Evolutionary conservation across 2,888 invertebrate genomes (phyloP).

Genomic region (Empis livida): DNA sequence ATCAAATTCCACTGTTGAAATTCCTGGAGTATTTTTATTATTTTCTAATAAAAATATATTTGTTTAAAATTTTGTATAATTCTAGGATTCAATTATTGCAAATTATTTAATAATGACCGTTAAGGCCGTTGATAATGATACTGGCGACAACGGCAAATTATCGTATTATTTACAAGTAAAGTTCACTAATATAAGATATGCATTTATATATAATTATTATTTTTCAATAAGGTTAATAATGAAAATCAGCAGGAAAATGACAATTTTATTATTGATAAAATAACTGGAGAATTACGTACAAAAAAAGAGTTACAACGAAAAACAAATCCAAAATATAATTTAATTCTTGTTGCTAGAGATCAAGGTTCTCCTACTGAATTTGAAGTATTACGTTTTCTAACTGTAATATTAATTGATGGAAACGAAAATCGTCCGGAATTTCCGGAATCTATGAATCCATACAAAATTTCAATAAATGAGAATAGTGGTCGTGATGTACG

Average conservation of each 20-base stretch:
- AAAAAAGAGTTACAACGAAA: conserved; percentile 71
- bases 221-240: conserved; percentile 33
- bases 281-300: conserved; percentile 68
- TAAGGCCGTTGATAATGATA: conserved; percentile 68
- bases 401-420: conserved; percentile 62
- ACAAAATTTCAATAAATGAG: conserved; percentile 58
- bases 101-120: conserved; percentile 70
- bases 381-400: conserved; percentile 62
- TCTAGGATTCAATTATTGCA: conserved; percentile 57
- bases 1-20: conserved; percentile 62
- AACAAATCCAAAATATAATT: conserved; percentile 36
- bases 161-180: conserved; percentile 69
- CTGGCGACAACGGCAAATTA: conserved; percentile 69
- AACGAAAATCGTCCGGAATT: conserved; percentile 75
- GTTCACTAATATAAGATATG: no score
- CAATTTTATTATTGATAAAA: conserved; percentile 66
- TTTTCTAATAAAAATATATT: neutral
- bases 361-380: conserved; percentile 70
- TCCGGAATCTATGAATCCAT: conserved; percentile 45
- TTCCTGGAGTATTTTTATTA: conserved; percentile 38
- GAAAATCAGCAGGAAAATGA: conserved; percentile 64
- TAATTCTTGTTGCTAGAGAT: conserved; percentile 70
- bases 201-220: no score
- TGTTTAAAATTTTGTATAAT: conserved; percentile 10
- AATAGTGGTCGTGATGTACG: conserved; percentile 50